Evolutionary conservation across 2,888 invertebrate species (phyloP).

Genomic region (Brachyptera putata): DNA sequence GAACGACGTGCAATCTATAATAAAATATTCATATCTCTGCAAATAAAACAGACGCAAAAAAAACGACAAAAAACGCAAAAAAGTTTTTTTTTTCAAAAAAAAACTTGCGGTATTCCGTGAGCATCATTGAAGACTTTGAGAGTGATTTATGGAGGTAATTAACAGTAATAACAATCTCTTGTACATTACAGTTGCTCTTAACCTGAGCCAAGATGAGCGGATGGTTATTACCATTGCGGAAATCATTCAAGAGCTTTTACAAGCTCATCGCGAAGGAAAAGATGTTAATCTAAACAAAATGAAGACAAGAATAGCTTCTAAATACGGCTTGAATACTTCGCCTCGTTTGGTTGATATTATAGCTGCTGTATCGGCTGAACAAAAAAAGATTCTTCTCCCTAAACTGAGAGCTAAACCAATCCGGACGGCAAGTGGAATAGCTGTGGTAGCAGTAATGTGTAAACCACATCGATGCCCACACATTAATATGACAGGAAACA

Average conservation of each 20-base stretch:
- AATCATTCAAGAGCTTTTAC: slow-evolving; percentile 85
- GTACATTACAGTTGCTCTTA: slow-evolving; percentile 30
- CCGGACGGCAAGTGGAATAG: slow-evolving; percentile 96
- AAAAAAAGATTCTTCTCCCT: slow-evolving; percentile 83
- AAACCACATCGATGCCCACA: slow-evolving; percentile 99
- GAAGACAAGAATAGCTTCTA: slow-evolving; percentile 80
- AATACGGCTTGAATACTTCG: slow-evolving; percentile 86
- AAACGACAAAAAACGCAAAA: no score
- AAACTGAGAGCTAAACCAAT: slow-evolving; percentile 93
- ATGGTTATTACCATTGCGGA: slow-evolving; percentile 92
- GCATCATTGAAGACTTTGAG: no score
- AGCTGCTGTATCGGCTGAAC: slow-evolving; percentile 93
- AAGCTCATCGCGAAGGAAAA: slow-evolving; percentile 77
- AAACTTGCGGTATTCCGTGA: no score
- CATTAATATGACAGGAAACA: slow-evolving; percentile 98
- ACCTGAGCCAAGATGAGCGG: slow-evolving; percentile 74
- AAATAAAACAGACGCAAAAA: no score
- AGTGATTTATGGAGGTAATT: no score
- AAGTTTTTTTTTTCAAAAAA: no score
- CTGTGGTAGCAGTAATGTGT: slow-evolving; percentile 99
- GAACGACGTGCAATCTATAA: no score
- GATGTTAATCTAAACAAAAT: slow-evolving; percentile 93
- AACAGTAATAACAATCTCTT: no score
- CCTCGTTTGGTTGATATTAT: slow-evolving; percentile 97
- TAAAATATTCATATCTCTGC: no score